Percentiles rank a stretch among this genome's conserved stretches.
Evolutionary conservation across 2,888 invertebrate genomes (phyloP).

Genomic region (Nineta flava): DNA sequence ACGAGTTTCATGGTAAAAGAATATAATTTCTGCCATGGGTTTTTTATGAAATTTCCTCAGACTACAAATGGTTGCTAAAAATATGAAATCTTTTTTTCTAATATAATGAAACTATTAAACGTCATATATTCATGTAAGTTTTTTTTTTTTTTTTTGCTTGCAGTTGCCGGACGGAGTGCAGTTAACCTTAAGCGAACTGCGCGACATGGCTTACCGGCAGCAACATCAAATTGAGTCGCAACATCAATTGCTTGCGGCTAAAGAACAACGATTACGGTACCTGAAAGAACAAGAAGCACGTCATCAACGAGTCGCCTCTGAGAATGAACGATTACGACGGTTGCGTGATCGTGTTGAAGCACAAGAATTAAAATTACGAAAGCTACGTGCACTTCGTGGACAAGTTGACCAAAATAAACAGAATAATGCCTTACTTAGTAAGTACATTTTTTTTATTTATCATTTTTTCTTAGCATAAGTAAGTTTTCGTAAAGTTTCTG

Average conservation of each 20-base stretch:
- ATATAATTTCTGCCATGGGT: too few relatives aligned
- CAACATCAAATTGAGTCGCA: conserved; percentile 96
- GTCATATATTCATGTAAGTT: too few relatives aligned
- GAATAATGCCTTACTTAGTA: conserved; percentile 79
- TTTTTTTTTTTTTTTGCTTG: conserved; percentile 22
- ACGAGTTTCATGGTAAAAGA: too few relatives aligned
- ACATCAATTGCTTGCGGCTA: conserved; percentile 78
- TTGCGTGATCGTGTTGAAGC: conserved; percentile 85
- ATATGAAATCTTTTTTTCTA: too few relatives aligned
- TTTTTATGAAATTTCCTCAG: too few relatives aligned
- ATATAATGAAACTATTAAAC: too few relatives aligned
- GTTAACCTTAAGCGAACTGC: conserved; percentile 88
- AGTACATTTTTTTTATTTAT: conserved; percentile 30
- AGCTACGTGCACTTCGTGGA: conserved; percentile 78
- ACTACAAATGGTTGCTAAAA: too few relatives aligned
- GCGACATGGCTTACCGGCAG: conserved; percentile 94
- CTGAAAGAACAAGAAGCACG: conserved; percentile 84
- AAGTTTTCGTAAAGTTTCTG: too few relatives aligned
- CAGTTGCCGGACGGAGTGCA: conserved; percentile 84
- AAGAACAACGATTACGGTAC: conserved; percentile 84
- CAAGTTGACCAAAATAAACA: conserved; percentile 88
- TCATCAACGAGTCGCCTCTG: conserved; percentile 61
- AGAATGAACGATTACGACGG: conserved; percentile 74
- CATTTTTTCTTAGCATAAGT: too few relatives aligned
- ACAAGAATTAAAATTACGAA: conserved; percentile 85